Conservation (phyloP, 2,888 invertebrate species). For the Mechanitis messenoides region DNA sequence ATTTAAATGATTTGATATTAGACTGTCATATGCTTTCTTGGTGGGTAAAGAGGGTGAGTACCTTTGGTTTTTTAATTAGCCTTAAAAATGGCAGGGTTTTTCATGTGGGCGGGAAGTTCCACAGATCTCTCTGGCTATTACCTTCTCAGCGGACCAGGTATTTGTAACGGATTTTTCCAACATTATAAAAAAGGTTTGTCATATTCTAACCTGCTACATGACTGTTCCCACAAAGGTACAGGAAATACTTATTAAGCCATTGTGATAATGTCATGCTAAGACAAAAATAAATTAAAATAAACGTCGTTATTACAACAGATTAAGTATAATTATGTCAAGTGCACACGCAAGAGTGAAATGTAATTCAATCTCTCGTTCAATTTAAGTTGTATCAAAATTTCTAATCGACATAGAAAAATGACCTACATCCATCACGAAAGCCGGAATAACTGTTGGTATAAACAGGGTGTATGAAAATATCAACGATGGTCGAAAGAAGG, state of each 20-base stretch:
- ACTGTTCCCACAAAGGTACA: constrained; percentile 66
- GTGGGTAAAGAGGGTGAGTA: no score
- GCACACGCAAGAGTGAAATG: constrained; percentile 30
- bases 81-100: no score
- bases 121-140: no score
- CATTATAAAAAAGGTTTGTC: constrained; percentile 45
- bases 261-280: constrained; percentile 64
- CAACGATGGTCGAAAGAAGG: constrained; percentile 64
- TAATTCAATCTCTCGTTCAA: constrained; percentile 31
- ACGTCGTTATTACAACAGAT: constrained; percentile 15
- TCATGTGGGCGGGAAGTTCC: no score
- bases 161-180: background rate
- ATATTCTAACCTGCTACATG: constrained; percentile 49
- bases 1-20: background rate
- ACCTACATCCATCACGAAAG: constrained; percentile 71
- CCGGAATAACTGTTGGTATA: constrained; percentile 69
- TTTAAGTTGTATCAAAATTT: constrained; percentile 45
- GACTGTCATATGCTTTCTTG: no score
- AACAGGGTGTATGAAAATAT: constrained; percentile 61
- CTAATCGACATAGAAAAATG: constrained; percentile 67
- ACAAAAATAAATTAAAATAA: constrained; percentile 33
- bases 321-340: constrained; percentile 31
- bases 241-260: constrained; percentile 62
- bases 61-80: no score
- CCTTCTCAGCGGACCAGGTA: no score